These are phyloP conservation scores for Danaus plexippus DNA, from an alignment of 1,140 invertebrate genomes.

Conservation along the genomic window DNA sequence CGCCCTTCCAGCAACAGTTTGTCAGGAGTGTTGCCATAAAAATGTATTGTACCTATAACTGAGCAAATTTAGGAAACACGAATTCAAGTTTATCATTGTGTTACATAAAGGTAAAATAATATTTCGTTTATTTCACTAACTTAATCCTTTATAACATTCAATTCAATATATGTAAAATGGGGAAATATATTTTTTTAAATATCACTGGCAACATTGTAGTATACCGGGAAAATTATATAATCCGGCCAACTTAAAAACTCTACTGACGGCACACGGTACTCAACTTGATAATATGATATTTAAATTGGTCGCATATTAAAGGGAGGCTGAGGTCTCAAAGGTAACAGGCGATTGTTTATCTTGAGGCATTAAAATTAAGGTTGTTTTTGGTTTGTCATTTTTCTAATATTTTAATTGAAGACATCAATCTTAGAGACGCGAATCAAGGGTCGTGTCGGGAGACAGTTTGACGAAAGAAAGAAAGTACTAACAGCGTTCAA, in stretches of 20 bases:
- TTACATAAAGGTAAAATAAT: background rate
- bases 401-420: slow-evolving; percentile 12
- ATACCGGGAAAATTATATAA: slow-evolving; percentile 12
- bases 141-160: no score
- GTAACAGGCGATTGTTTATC: background rate
- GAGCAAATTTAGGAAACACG: background rate
- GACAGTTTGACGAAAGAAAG: no score
- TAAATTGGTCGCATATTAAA: slow-evolving; percentile 12
- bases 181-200: slow-evolving; percentile 1
- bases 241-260: slow-evolving; percentile 14
- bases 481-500: no score
- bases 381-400: slow-evolving; percentile 3
- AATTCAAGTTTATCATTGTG: background rate
- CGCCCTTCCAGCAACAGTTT: slow-evolving; percentile 30
- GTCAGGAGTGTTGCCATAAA: slow-evolving; percentile 20
- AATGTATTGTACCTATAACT: background rate
- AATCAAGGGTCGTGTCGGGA: no score
- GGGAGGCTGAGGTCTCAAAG: slow-evolving; percentile 7
- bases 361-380: background rate
- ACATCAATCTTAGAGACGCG: slow-evolving; percentile 12
- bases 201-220: slow-evolving; percentile 7
- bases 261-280: slow-evolving; percentile 10
- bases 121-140: no score
- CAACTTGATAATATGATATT: slow-evolving; percentile 13
- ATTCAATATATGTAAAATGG: background rate